Evolutionary conservation across 2,888 invertebrate genomes (phyloP), one percentile per base, ranked within the genome.

Genomic region (Acleris emargana): DNA sequence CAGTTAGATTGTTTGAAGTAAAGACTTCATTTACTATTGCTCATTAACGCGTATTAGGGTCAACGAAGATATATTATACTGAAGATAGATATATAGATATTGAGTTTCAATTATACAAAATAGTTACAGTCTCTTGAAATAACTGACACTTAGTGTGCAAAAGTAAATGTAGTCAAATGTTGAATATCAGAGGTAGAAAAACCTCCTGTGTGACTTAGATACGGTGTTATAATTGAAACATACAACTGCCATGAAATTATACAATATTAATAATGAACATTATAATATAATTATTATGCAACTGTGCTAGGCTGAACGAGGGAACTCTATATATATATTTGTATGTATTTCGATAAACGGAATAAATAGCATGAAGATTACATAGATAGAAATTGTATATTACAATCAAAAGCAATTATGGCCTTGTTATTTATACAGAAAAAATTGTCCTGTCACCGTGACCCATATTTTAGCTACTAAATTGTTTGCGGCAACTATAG

Each of bases 161-260:
- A 54, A 64, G 64, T 59, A 58, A 59, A 53, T 59, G 25, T 49
- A 64, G 18, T 54, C 42, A 25, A 58, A 54, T 49, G 64, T 64
- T 58, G 20, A 64, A 25, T 64, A 58, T 58, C 38, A 49, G 42
- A 59, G 58, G 53, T 53, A 54, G 58, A 49, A 53, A 20, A 20
- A 53, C 25, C 17, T 59, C 18, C 25, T 42, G 16, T 20, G 18
- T 54, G 53, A 42, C 47, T 49, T 54, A 49, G 42, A 49, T 47
- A 20, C 53, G 18, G 32, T 28, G 9, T 49, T 59, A 49, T 58
- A 47, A 63, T 51, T 32, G 47, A 43, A 32, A 3, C 32, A 32
- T 45, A 20, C 5, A 58, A 64, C 52, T 64, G 58, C 49, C 53
- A 49, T 54, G 58, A 16, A 42, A 53, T 17, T 58, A 25, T 53